phyloP scores from a whole-genome alignment of 2,113 vertebrate species.

The Prinia subflava region DNA sequence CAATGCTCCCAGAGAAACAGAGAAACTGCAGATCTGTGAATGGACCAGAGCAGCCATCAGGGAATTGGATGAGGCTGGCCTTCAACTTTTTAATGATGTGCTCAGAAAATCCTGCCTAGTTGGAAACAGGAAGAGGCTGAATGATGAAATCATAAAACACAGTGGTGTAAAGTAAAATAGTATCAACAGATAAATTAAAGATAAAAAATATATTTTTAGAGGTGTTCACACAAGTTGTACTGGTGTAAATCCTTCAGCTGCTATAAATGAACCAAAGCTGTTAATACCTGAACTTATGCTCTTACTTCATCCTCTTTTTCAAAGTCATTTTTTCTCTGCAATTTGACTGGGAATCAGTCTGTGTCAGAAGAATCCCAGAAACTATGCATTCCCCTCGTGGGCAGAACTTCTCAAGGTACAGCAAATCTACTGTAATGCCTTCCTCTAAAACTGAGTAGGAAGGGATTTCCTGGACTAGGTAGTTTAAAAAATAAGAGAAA shows the following conservation, averaged over 20 bases:
- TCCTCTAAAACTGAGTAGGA: neutral
- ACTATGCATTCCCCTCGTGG: neutral
- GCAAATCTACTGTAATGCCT: neutral
- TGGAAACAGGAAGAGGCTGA: neutral
- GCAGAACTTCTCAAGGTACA: neutral
- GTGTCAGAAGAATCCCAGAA: neutral
- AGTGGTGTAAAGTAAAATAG: neutral
- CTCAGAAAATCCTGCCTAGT: neutral
- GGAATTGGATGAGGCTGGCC: neutral
- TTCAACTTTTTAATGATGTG: neutral
- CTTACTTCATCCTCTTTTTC: constrained; percentile 2
- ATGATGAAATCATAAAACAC: neutral
- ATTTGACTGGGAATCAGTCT: neutral
- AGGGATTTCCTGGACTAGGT: neutral
- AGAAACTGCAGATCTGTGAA: neutral
- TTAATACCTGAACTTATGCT: constrained; percentile 8
- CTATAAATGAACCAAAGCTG: constrained; percentile 15
- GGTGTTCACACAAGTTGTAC: neutral
- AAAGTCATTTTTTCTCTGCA: neutral
- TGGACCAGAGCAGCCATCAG: neutral
- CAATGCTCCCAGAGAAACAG: neutral
- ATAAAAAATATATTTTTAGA: constrained; percentile 1
- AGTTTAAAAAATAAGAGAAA: neutral
- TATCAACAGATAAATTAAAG: constrained; percentile 16
- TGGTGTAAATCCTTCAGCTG: constrained; percentile 25